Conservation (phyloP, 2,888 invertebrate species). For the Heliconius sara region DNA sequence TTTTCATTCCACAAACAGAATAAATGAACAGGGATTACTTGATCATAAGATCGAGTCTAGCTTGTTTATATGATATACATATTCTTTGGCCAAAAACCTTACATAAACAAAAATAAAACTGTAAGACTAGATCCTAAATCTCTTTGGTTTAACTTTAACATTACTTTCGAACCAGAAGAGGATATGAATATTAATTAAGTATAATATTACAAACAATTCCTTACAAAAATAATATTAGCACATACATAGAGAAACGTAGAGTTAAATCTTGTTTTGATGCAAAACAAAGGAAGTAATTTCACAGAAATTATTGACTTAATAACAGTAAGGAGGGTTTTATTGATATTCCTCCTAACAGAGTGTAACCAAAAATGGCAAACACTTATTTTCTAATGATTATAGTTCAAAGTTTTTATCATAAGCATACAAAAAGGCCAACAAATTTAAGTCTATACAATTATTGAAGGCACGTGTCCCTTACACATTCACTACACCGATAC, state of each 20-base stretch:
- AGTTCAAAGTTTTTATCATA: neutral
- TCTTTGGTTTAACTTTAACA: neutral
- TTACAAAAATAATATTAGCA: slow-evolving; percentile 4
- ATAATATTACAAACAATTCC: slow-evolving; percentile 28
- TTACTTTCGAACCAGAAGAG: neutral
- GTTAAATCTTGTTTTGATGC: slow-evolving; percentile 68
- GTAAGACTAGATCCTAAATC: neutral
- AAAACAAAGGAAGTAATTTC: slow-evolving; percentile 73
- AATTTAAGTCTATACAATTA: slow-evolving; percentile 3
- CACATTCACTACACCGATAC: slow-evolving; percentile 21
- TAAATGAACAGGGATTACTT: neutral
- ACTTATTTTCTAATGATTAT: neutral
- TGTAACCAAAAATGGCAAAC: slow-evolving; percentile 6
- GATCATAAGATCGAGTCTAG: neutral
- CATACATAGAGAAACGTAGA: neutral
- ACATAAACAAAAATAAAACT: neutral
- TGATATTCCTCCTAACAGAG: neutral
- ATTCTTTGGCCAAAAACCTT: neutral
- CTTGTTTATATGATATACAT: neutral
- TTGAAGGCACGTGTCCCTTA: slow-evolving; percentile 22
- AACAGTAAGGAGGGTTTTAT: neutral
- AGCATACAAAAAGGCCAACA: slow-evolving; percentile 13
- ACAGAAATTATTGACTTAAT: slow-evolving; percentile 62
- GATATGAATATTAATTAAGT: neutral
- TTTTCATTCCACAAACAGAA: neutral